Conservation (phyloP, 2,113 vertebrate species). For the Carlito syrichta region DNA sequence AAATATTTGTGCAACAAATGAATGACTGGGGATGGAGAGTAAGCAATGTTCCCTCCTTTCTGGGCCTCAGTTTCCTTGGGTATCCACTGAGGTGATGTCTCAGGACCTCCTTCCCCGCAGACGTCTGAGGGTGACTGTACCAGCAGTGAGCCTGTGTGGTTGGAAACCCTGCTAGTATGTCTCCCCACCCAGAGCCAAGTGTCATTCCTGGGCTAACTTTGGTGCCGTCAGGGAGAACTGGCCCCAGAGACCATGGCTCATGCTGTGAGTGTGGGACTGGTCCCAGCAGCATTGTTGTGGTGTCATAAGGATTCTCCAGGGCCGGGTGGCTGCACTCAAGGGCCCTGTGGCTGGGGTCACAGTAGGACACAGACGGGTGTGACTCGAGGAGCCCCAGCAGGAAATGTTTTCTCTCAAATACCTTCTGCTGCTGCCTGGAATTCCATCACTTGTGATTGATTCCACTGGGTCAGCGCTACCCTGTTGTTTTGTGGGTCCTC, state of each 20-base stretch:
- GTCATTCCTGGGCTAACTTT: not conserved
- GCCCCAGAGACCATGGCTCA: not conserved
- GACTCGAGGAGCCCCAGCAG: not conserved
- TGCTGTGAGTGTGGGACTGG: fast-evolving
- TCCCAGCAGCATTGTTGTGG: not conserved
- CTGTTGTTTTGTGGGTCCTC: not conserved
- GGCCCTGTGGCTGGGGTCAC: not conserved
- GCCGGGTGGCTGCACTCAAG: not conserved
- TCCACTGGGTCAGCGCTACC: not conserved
- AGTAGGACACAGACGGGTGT: not conserved
- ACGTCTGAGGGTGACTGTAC: not conserved
- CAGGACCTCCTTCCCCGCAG: not conserved
- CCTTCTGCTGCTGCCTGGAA: not conserved
- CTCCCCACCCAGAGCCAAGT: not conserved
- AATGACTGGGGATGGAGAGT: not conserved
- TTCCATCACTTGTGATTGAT: not conserved
- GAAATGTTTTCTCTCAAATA: not conserved
- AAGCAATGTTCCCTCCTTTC: not conserved
- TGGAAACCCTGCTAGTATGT: not conserved
- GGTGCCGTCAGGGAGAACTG: not conserved
- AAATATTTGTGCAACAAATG: not conserved
- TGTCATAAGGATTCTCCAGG: not conserved
- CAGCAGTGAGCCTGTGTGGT: not conserved
- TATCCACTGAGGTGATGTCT: not conserved
- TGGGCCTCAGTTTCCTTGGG: not conserved